Base-by-base conservation (phyloP, 2,797 vertebrate species). In the Thamnophis elegans region DNA sequence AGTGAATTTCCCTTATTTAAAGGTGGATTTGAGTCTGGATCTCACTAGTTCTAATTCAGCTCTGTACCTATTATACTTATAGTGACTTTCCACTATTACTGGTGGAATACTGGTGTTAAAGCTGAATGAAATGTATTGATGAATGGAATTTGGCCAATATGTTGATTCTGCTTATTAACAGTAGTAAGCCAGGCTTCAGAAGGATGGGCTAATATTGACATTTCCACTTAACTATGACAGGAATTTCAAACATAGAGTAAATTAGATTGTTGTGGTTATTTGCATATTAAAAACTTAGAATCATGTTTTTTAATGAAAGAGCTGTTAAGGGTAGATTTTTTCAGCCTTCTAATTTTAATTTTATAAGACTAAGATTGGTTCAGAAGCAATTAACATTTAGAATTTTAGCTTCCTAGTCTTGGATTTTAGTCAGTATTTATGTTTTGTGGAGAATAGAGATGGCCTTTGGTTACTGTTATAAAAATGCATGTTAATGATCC, bases 221-320 rank as follows among this genome's bases (percentile, higher is more conserved):
- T 87, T 90, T 51, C 60, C 7, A 32, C 28, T 87, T 87, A 59
- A 59, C n/a, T 54, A 65, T 55, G 26, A 82, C 51, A 55, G 3
- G 55, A 87, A 87, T 20, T 87, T 90, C 53, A 90, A 87, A 93
- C 60, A 73, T 87, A 47, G 32, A 85, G 10, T 78, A 89, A 85
- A 54, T 53, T 28, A 90, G 55, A 78, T 88, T 55, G 51, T 93
- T 47, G 73, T 25, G 14, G 5, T 60, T 1, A 87, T 90, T 92
- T 90, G 55, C 47, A 85, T 88, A 56, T 9, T 88, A 56, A 32
- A 89, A 20, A n/a, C 58, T 91, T 91, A 20, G 12, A 86, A 55
- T 55, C 47, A 18, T 8, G 9, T 85, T 89, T 89, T 91, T 28
- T 55, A 60, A 18, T 73, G 20, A 60, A 87, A 89, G 56, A 58